A percentile compares a stretch with the other conserved stretches of the same genome.
phyloP scores from a whole-genome alignment of 2,797 vertebrate species.

The Diplodus puntazzo region DNA sequence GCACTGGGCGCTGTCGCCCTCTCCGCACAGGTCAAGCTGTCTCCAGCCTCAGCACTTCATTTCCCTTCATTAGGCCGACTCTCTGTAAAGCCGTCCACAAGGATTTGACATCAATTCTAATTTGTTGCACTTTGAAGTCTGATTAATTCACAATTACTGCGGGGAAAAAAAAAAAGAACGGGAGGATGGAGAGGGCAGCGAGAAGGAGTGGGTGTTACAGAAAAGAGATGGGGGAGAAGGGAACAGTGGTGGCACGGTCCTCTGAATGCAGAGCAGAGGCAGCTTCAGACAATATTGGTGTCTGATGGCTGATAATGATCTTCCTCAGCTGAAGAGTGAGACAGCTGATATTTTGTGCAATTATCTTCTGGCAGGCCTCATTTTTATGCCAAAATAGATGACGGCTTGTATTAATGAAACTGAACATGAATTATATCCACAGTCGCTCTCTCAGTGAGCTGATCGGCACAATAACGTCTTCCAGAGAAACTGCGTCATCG shows the following conservation, averaged over 20 bases:
- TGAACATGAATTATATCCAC: conserved; percentile 18
- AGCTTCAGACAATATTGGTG: conserved; percentile 24
- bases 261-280: conserved; percentile 44
- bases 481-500: conserved; percentile 8
- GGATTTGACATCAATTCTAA: conserved; percentile 79
- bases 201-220: conserved; percentile 10
- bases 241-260: conserved; percentile 5
- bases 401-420: conserved; percentile 16
- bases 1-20: conserved; percentile 8
- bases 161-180: conserved; percentile 15
- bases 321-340: conserved; percentile 23
- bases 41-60: conserved; percentile 68
- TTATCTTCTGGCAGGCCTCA: conserved; percentile 29
- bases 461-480: conserved; percentile 14
- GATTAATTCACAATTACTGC: conserved; percentile 77
- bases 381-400: conserved; percentile 33
- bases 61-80: conserved; percentile 71
- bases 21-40: conserved; percentile 51
- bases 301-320: conserved; percentile 41
- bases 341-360: conserved; percentile 35
- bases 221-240: conserved; percentile 16
- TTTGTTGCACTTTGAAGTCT: conserved; percentile 78
- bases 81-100: conserved; percentile 63
- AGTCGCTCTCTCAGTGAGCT: conserved; percentile 5
- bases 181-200: conserved; percentile 30